Conservation (phyloP, 2,888 invertebrate species). For the Drosophila mimica region DNA sequence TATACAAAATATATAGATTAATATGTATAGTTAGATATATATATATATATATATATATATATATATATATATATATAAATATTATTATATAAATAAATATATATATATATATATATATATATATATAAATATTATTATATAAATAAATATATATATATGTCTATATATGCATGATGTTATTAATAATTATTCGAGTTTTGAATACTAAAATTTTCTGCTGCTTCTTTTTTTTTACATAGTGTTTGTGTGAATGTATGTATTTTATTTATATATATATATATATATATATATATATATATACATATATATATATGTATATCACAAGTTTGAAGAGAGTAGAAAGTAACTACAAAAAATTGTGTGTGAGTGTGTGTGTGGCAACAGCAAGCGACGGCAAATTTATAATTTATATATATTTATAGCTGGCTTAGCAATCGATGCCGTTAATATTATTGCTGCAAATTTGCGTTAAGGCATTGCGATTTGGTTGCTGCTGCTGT, state of each 20-base stretch:
- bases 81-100: not conserved
- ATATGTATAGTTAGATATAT: not conserved
- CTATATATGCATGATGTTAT: constrained; percentile 2
- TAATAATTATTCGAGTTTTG: constrained; percentile 6
- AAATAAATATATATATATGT: constrained; percentile 3
- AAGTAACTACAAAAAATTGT: constrained; percentile 66
- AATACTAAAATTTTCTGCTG: constrained; percentile 14
- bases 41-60: not conserved
- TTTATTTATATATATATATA: constrained; percentile 15
- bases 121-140: not conserved
- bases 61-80: not conserved
- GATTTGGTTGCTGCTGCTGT: constrained; percentile 58
- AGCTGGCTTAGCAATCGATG: constrained; percentile 59
- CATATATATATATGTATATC: constrained; percentile 65
- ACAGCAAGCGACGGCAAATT: constrained; percentile 51
- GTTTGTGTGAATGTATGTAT: not conserved
- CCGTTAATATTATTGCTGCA: constrained; percentile 51
- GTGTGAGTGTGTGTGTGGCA: not conserved
- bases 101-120: constrained; percentile 5
- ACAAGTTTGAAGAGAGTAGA: constrained; percentile 77
- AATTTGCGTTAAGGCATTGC: constrained; percentile 26
- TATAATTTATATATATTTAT: not conserved
- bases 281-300: constrained; percentile 39
- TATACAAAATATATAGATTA: constrained; percentile 17
- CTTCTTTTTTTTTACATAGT: constrained; percentile 10